A percentile compares a stretch with the other conserved stretches of the same genome.
Evolutionary conservation across 2,113 vertebrate species (phyloP).

Genomic region (Burhinus bistriatus): DNA sequence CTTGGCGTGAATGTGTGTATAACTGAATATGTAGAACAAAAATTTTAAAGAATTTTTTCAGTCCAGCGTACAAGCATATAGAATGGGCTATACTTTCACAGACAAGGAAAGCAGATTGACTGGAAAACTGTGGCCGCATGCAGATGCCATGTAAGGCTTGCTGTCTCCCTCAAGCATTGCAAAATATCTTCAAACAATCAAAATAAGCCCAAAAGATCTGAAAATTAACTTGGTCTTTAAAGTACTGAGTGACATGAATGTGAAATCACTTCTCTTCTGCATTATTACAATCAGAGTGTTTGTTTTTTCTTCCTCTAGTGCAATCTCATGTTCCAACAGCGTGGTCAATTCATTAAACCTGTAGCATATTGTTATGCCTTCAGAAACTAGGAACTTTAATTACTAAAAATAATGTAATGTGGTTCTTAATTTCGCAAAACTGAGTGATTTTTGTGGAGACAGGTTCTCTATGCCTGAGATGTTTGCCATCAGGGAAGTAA

Average conservation of each 20-base stretch:
- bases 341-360: neutral
- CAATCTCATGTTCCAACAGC: neutral
- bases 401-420: neutral
- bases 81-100: neutral
- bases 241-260: neutral
- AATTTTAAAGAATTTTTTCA: neutral
- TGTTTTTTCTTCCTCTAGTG: neutral
- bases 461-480: neutral
- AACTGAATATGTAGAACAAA: neutral
- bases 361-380: neutral
- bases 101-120: neutral
- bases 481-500: neutral
- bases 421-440: neutral
- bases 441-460: neutral
- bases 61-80: neutral
- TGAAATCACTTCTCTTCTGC: neutral
- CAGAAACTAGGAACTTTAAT: neutral
- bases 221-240: neutral
- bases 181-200: neutral
- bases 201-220: neutral
- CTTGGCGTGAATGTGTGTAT: neutral
- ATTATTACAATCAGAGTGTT: neutral
- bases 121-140: neutral
- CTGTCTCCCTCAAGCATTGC: neutral
- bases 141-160: fast-evolving